These are phyloP conservation scores for Cephalopholis sonnerati DNA, from an alignment of 2,113 vertebrate species.

Conservation along the genomic window DNA sequence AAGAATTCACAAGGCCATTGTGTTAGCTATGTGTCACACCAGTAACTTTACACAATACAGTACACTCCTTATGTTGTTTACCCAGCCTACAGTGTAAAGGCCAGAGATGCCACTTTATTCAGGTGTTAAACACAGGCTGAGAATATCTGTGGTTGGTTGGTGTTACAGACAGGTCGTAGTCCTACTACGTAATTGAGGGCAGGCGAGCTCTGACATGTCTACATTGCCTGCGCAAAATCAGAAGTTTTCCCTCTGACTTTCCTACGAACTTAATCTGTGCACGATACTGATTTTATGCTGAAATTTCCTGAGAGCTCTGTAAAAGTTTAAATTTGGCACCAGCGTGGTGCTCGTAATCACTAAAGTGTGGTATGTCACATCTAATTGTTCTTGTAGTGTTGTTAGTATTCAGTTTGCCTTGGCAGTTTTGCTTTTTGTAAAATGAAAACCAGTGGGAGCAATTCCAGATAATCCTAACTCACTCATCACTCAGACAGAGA, in stretches of 20 bases:
- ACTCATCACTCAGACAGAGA: background rate
- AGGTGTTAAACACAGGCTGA: background rate
- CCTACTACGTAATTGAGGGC: background rate
- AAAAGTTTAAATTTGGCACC: background rate
- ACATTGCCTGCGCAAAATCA: background rate
- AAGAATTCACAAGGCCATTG: background rate
- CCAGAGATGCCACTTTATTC: background rate
- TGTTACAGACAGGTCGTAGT: background rate
- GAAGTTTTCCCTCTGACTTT: background rate
- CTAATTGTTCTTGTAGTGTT: background rate
- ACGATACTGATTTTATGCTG: too few species aligned
- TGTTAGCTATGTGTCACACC: background rate
- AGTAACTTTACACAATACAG: background rate
- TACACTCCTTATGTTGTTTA: background rate
- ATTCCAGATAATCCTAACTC: background rate
- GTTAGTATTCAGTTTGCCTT: background rate
- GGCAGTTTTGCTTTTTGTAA: too few species aligned
- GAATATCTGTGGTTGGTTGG: background rate
- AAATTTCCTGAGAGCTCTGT: background rate
- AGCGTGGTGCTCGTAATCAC: slow-evolving; percentile 1
- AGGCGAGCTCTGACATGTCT: slow-evolving; percentile 11
- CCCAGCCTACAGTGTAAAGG: background rate
- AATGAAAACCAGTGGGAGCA: background rate
- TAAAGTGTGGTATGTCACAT: slow-evolving; percentile 33
- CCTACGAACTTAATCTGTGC: background rate